Evolutionary conservation across 2,113 vertebrate species (phyloP).

Genomic region (Ornithorhynchus anatinus): DNA sequence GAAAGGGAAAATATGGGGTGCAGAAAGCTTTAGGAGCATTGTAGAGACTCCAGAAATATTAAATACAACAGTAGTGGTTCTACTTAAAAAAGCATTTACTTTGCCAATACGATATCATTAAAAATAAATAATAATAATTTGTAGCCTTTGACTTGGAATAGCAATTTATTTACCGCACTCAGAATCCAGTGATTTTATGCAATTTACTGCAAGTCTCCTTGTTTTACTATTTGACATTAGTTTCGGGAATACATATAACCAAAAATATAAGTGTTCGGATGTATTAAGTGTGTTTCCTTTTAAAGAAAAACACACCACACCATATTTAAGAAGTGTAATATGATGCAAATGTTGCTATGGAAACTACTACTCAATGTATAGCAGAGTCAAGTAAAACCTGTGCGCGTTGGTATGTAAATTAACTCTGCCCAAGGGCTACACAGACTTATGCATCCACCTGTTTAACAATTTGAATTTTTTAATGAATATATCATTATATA

Average conservation of each 20-base stretch:
- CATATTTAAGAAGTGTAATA: background rate
- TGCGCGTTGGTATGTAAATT: background rate
- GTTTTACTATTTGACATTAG: no score
- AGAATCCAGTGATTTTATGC: no score
- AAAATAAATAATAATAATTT: no score
- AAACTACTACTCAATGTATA: constrained; percentile 7
- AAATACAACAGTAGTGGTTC: no score
- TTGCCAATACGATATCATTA: no score
- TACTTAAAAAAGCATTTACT: no score
- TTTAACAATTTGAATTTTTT: background rate
- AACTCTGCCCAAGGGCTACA: background rate
- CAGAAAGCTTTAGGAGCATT: no score
- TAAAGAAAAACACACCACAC: constrained; percentile 8
- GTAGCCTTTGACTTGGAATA: no score
- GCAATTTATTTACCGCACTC: no score
- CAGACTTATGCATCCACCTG: background rate
- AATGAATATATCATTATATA: background rate
- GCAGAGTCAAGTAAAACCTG: background rate
- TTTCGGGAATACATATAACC: constrained; percentile 13
- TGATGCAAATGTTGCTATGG: constrained; percentile 1
- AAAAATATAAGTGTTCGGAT: constrained; percentile 1
- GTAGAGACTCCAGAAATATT: no score
- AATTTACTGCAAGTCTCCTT: no score
- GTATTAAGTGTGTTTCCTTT: background rate
- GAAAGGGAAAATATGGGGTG: no score